Base-by-base conservation (phyloP, 2,888 invertebrate species). In the Bombylius discolor region DNA sequence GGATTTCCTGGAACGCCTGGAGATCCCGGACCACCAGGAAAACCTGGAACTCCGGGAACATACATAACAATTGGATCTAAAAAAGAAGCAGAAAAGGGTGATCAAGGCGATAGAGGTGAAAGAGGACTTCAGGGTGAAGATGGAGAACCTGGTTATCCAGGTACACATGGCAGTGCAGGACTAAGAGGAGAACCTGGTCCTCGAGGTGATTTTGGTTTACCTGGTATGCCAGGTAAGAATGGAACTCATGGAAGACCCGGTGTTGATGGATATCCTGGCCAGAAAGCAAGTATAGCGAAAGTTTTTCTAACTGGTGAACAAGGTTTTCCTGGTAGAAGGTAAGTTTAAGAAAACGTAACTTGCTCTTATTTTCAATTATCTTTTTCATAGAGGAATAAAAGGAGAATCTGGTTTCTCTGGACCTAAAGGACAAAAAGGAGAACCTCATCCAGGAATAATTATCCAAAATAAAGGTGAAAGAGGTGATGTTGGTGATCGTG, bases 391-490 rank as follows among this genome's bases (percentile, higher is more conserved):
- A 48, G 76, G 82, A n/a, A 64, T 72, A 56, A 75, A 73, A 63
- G 82, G 82, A 63, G 78, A 78, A 6, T 53, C 62, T 23, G 73
- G 73, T 5, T 62, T 62, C 11, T 36, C 7, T 0, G 73, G 73
- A 5, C 56, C 65, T 3, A 75, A 79, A 53, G 79, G 83, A 8
- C 80, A 80, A 65, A 85, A 85, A 60, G 81, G 82, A 56, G 69
- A 77, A 4, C 79, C 79, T 0, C 66, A 68, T 34, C 71, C 77
- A 6, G 76, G 80, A 0, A 66, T 81, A 23, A 70, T 72, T 5
- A 80, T 81, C 42, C 77, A 80, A 52, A 72, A 70, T 54, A 60
- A 62, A 42, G 72, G 68, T 4, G 81, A 81, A 13, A 64, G 57
- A 31, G 79, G 79, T 44, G 72, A 74, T 9, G 34, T 54, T 9